Conservation (phyloP, 2,797 vertebrate genomes). For the Rhabdophis nuchalis region DNA sequence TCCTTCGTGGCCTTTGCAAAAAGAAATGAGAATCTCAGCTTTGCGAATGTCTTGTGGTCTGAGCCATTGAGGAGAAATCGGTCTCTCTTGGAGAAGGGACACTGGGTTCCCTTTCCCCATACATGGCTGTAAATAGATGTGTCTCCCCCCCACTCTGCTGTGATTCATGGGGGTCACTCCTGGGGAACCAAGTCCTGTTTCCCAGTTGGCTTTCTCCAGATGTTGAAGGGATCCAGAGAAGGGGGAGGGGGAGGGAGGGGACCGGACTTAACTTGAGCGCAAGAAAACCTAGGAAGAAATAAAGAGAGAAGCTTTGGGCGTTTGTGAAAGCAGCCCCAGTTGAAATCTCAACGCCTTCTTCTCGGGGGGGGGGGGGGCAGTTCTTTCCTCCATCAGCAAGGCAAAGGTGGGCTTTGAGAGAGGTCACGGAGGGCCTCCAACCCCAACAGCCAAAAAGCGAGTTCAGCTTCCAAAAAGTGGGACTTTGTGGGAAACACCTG, state of each 20-base stretch:
- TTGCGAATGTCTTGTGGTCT: neutral
- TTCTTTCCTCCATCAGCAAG: neutral
- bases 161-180: neutral
- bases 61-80: too few species aligned
- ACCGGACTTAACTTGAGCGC: neutral
- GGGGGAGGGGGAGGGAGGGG: neutral
- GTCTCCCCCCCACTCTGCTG: neutral
- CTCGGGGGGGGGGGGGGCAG: neutral
- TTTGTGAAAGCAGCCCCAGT: neutral
- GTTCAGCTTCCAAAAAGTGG: neutral
- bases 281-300: neutral
- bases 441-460: neutral
- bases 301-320: rapidly evolving
- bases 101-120: neutral
- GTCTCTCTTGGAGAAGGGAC: neutral
- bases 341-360: neutral
- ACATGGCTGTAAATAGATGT: neutral
- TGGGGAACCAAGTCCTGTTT: neutral
- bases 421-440: neutral
- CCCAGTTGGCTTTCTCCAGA: neutral
- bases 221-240: neutral
- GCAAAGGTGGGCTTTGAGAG: rapidly evolving
- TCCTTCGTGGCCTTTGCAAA: neutral
- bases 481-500: neutral
- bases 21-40: neutral